Percentiles rank a stretch among this genome's conserved stretches.
These are phyloP conservation scores for mouse (Mus musculus) DNA, from an alignment of 2,113 vertebrate genomes.

Conservation along the genomic window GRCm39 chr3:31890501-31891000, in stretches of 20 bases:
- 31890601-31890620: not conserved
- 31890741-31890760: not conserved
- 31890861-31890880: not conserved
- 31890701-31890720: not conserved
- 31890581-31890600: not conserved
- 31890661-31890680: not conserved
- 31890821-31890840: not conserved
- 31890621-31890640: not conserved
- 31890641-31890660: not conserved
- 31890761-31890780: not conserved
- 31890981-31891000: not conserved
- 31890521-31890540: not conserved
- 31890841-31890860: not conserved
- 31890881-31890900: not conserved
- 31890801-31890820: not conserved
- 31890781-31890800: not conserved
- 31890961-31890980: not conserved
- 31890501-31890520: not conserved
- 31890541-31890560: not conserved
- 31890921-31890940: not conserved
- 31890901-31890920: not conserved
- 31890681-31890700: not conserved
- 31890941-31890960: not conserved
- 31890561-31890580: not conserved
- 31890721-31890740: not conserved